Percentiles rank a stretch among this genome's conserved stretches.
Conservation (phyloP, 2,888 invertebrate genomes). For the Macrosiphum euphorbiae region DNA sequence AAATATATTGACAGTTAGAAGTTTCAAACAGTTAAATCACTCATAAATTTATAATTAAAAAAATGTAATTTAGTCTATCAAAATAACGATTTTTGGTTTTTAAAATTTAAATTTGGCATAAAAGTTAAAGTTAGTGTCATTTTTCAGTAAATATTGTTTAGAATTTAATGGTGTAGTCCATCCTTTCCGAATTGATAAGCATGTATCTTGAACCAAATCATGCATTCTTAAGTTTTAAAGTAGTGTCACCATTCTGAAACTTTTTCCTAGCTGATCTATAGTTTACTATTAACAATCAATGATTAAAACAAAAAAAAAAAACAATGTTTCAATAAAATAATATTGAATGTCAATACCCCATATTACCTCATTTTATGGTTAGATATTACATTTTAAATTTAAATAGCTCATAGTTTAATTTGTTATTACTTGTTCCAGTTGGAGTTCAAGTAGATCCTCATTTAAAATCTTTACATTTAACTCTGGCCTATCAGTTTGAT, state of each 20-base stretch:
- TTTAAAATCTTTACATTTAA: conserved; percentile 88
- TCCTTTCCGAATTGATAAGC: no score
- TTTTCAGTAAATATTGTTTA: no score
- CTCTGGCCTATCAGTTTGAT: conserved; percentile 90
- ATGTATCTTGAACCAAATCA: no score
- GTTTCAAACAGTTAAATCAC: no score
- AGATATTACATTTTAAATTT: neutral
- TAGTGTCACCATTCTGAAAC: neutral
- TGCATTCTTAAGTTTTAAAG: neutral
- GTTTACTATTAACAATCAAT: neutral
- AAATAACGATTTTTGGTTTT: no score
- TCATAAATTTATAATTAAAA: no score
- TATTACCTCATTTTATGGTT: neutral
- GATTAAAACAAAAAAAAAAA: neutral
- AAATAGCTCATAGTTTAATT: neutral
- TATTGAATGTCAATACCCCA: neutral
- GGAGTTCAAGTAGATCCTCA: conserved; percentile 78
- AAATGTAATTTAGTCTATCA: no score
- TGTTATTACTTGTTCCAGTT: conserved; percentile 60
- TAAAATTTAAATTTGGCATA: no score
- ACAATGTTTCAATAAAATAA: neutral
- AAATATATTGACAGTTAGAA: no score
- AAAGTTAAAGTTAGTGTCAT: no score
- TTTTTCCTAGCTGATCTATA: neutral
- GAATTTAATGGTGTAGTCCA: no score